Base-by-base conservation (phyloP, 2,888 invertebrate species). In the Neoaliturus tenellus region DNA sequence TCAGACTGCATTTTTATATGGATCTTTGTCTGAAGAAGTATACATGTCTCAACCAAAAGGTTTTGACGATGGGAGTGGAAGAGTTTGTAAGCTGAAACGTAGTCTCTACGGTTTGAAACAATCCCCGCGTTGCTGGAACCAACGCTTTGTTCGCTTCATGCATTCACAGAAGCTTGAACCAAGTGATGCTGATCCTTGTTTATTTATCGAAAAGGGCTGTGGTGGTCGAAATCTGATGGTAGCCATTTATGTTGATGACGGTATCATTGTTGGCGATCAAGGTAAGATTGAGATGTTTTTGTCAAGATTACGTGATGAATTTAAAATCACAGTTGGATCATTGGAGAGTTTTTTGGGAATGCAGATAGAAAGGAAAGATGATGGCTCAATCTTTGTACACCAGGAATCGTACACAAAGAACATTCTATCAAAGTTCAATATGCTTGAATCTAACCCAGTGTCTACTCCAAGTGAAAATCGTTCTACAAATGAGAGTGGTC, bases 1-100 rank as follows among this genome's bases (percentile, higher is more conserved):
- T 4, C 84, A 82, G 5, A 88, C 88, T 10, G 89, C 88, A 2
- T 89, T 87, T 73, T 83, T 89, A 12, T 86, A 88, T 81, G 87
- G 88, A 8, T 85, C 87, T 8, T 82, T 89, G 25, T 80, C 85
- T 48, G 88, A 89, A 85, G 86, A 87, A 51, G 85, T 89, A 12
- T 89, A 87, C 39, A 87, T 88, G 86, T 69, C 83, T 58, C 88
- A 85, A 71, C 87, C 88, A 12, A 83, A 84, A 67, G 84, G 69
- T 8, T 85, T 85, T 20, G 48, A 83, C 17, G 41, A 33, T 31
- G 25, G 48, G 28, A 41, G 62, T 31, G 33, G 51, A 25, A 85
- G 80, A 80, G 85, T 85, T 25, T 87, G 86, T 67, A 55, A 78
- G 28, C 82, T 88, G 25, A 81, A 86, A 80, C 87, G 86, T 44